Evolutionary conservation across 2,797 vertebrate species (phyloP).

Genomic region (Oreochromis grahami): DNA sequence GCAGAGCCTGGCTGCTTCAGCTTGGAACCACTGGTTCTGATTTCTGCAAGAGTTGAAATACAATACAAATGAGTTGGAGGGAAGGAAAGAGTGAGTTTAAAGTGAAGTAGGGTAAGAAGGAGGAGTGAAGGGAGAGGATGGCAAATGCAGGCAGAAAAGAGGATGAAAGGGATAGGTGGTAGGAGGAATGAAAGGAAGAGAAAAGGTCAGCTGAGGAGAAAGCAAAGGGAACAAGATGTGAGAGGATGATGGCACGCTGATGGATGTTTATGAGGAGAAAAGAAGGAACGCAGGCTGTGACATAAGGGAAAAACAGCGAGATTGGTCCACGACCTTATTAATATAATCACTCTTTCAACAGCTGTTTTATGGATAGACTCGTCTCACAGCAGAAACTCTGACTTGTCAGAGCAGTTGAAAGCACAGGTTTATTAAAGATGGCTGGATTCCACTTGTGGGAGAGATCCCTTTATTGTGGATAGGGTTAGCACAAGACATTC

Average conservation of each 20-base stretch:
- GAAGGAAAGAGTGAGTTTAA: neutral
- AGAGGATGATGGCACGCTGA: neutral
- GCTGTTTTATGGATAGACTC: neutral
- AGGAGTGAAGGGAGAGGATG: neutral
- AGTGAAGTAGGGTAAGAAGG: neutral
- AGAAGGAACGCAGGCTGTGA: neutral
- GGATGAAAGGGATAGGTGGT: neutral
- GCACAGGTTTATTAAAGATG: neutral
- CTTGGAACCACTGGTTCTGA: neutral
- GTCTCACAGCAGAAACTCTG: neutral
- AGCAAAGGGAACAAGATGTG: neutral
- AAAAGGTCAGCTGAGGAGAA: neutral
- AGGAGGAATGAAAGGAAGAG: neutral
- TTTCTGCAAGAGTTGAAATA: slow-evolving; percentile 19
- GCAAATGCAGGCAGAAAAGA: neutral
- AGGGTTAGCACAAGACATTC: neutral
- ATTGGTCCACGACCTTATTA: neutral
- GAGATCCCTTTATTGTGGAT: neutral
- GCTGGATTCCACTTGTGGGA: neutral
- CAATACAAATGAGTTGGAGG: neutral
- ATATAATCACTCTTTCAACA: neutral
- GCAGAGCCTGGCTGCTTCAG: neutral
- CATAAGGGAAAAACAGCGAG: neutral
- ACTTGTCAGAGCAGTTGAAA: neutral
- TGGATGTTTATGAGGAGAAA: neutral